A percentile compares a stretch with the other conserved stretches of the same genome.
phyloP scores from a whole-genome alignment of 2,888 invertebrate genomes.

The Ditylenchus weischeri region DNA sequence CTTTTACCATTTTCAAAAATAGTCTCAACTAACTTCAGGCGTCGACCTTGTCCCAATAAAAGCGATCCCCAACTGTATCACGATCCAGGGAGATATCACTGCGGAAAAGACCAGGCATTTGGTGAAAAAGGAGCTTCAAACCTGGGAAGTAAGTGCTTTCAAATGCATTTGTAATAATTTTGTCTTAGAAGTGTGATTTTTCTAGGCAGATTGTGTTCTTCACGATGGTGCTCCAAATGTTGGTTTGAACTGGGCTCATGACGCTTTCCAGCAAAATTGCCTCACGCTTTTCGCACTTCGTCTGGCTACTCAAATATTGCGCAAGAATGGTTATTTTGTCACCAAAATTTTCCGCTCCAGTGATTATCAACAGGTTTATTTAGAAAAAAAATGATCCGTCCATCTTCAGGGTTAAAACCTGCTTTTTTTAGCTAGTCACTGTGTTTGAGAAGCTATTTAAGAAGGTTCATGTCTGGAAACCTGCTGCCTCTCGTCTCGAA shows the following conservation, averaged over 20 bases:
- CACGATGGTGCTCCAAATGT: conserved; percentile 99
- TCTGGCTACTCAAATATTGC: conserved; percentile 81
- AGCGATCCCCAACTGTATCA: conserved; percentile 82
- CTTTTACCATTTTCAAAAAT: conserved; percentile 61
- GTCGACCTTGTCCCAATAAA: conserved; percentile 93
- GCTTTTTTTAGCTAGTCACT: conserved; percentile 70
- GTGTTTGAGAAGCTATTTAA: conserved; percentile 92
- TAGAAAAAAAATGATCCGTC: too few relatives aligned
- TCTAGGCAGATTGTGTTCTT: conserved; percentile 93
- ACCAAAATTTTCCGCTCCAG: conserved; percentile 95
- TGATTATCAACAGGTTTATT: conserved; percentile 77
- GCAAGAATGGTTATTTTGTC: conserved; percentile 90
- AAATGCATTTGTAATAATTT: background rate
- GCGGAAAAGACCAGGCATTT: conserved; percentile 69
- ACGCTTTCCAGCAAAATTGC: conserved; percentile 82
- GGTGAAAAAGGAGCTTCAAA: conserved; percentile 52
- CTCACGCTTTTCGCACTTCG: conserved; percentile 81
- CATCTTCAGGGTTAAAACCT: too few relatives aligned
- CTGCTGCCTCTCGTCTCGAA: conserved; percentile 93
- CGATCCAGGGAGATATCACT: conserved; percentile 89
- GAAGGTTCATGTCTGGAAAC: conserved; percentile 95
- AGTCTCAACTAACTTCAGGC: conserved; percentile 61
- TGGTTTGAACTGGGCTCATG: conserved; percentile 86
- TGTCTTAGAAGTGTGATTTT: conserved; percentile 58
- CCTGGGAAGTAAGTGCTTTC: conserved; percentile 43